phyloP scores from a whole-genome alignment of 2,888 invertebrate species.

The Homarus gammarus region DNA sequence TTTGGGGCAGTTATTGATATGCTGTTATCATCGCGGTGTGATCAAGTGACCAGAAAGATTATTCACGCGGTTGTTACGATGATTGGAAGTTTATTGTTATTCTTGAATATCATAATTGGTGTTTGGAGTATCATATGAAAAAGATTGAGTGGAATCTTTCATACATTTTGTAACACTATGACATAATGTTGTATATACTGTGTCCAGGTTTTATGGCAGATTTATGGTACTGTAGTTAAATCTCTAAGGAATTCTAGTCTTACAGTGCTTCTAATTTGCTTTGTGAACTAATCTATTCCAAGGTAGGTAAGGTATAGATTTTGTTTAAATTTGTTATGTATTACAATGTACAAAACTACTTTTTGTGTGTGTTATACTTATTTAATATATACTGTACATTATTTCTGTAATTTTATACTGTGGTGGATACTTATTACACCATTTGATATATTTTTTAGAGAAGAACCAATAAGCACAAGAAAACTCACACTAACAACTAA shows the following conservation, averaged over 20 bases:
- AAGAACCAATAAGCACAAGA: neutral
- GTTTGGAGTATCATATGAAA: slow-evolving; percentile 78
- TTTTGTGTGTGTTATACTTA: neutral
- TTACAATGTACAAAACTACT: neutral
- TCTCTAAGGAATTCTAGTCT: neutral
- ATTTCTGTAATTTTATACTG: neutral
- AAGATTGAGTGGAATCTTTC: neutral
- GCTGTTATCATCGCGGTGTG: slow-evolving; percentile 81
- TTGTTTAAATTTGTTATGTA: neutral
- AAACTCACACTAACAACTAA: too few species aligned
- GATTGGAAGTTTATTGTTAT: slow-evolving; percentile 86
- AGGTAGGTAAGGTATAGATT: neutral
- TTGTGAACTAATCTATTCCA: neutral
- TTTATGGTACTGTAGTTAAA: neutral
- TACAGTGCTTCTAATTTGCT: neutral
- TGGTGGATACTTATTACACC: neutral
- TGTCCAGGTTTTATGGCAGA: neutral
- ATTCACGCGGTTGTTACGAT: slow-evolving; percentile 86
- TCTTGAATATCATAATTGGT: slow-evolving; percentile 84
- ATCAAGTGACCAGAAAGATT: slow-evolving; percentile 83
- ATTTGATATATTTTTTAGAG: neutral
- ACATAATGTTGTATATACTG: neutral
- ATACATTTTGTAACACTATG: neutral
- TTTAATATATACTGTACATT: neutral
- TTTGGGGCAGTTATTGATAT: slow-evolving; percentile 83